phyloP scores from a whole-genome alignment of 2,888 invertebrate species.

The Steromphala cineraria region DNA sequence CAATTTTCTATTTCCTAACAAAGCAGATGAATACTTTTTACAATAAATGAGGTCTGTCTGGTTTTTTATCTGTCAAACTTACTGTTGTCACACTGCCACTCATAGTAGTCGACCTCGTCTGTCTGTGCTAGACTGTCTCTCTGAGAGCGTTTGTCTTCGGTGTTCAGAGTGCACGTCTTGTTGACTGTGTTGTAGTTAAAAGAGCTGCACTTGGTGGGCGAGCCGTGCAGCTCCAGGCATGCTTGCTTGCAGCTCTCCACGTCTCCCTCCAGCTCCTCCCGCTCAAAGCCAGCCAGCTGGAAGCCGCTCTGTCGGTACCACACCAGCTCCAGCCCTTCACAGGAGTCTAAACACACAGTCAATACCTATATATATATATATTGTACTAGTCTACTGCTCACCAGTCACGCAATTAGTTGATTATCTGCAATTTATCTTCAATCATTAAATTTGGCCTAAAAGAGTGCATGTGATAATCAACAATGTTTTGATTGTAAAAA shows the following conservation, averaged over 20 bases:
- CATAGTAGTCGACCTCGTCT: conserved; percentile 30
- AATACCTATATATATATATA: too few species aligned
- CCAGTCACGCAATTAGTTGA: too few species aligned
- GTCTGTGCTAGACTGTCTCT: neutral
- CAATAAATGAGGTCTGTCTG: too few species aligned
- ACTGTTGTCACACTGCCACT: conserved; percentile 58
- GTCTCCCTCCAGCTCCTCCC: neutral
- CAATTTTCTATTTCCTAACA: too few species aligned
- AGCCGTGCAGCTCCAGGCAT: conserved; percentile 24
- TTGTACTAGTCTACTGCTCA: too few species aligned
- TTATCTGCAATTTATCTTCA: too few species aligned
- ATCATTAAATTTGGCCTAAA: too few species aligned
- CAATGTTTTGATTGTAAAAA: neutral
- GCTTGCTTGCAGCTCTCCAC: conserved; percentile 25
- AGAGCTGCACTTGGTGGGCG: conserved; percentile 34
- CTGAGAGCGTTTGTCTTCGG: conserved; percentile 20
- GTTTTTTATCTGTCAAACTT: conserved; percentile 18
- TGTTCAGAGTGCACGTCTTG: conserved; percentile 34
- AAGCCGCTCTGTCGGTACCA: conserved; percentile 40
- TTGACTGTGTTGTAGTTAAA: conserved; percentile 38
- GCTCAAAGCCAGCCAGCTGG: neutral
- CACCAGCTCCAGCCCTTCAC: conserved; percentile 44
- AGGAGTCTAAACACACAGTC: conserved; percentile 42
- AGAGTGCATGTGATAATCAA: neutral
- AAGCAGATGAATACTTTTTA: too few species aligned